These are phyloP conservation scores for Mesoclemmys tuberculata DNA, from an alignment of 2,113 vertebrate species.

Conservation along the genomic window DNA sequence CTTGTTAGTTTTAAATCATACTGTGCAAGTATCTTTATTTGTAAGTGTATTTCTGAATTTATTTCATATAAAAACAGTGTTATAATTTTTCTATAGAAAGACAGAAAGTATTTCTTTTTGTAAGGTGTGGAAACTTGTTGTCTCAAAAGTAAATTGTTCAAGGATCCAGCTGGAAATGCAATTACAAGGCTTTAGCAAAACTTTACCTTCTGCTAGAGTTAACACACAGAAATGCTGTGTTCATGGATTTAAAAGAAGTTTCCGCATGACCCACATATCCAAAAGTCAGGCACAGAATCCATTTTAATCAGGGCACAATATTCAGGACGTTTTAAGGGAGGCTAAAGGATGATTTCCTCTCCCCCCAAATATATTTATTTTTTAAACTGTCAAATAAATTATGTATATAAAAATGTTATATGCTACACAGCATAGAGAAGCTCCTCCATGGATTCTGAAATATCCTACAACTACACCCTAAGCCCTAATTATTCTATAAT, in stretches of 20 bases:
- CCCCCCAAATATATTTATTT: not conserved
- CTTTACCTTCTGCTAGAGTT: not conserved
- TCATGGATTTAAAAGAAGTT: not conserved
- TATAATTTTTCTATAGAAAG: not conserved
- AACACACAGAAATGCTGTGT: rapidly evolving
- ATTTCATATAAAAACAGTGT: not conserved
- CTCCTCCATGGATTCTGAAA: not conserved
- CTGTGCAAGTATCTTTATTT: not conserved
- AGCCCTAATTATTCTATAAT: not conserved
- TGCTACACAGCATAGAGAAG: not conserved
- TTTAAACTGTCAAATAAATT: not conserved
- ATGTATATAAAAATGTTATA: not conserved
- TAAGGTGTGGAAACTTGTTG: not conserved
- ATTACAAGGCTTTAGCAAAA: not conserved
- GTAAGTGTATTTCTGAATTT: not conserved
- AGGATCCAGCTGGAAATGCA: not conserved
- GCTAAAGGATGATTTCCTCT: not conserved
- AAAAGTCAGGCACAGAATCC: not conserved
- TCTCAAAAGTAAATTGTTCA: not conserved
- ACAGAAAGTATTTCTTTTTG: not conserved
- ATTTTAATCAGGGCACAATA: not conserved
- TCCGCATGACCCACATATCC: not conserved
- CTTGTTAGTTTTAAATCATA: not conserved
- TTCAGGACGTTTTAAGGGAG: not conserved
- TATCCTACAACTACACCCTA: not conserved